Conservation (phyloP, 2,113 vertebrate species). For the Danio rerio region GRCz12tu NC_133186.1:25481501-25482000, state of each 20-base stretch:
- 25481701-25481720: neutral
- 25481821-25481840: slow-evolving; percentile 10
- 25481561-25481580: too few relatives aligned
- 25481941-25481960: neutral
- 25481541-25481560: too few relatives aligned
- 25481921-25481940: neutral
- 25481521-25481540: too few relatives aligned
- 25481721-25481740: slow-evolving; percentile 14
- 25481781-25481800: neutral
- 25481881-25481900: slow-evolving; percentile 22
- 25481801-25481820: neutral
- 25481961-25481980: neutral
- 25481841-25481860: slow-evolving; percentile 13
- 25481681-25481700: neutral
- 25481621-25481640: neutral
- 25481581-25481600: too few relatives aligned
- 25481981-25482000: too few relatives aligned
- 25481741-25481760: neutral
- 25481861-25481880: slow-evolving; percentile 9
- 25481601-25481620: too few relatives aligned
- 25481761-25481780: slow-evolving; percentile 13
- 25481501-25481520: too few relatives aligned
- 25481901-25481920: neutral
- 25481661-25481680: slow-evolving; percentile 25
- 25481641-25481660: slow-evolving; percentile 41